Evolutionary conservation across 1,140 invertebrate species (phyloP).

Genomic region (Cylas formicarius): DNA sequence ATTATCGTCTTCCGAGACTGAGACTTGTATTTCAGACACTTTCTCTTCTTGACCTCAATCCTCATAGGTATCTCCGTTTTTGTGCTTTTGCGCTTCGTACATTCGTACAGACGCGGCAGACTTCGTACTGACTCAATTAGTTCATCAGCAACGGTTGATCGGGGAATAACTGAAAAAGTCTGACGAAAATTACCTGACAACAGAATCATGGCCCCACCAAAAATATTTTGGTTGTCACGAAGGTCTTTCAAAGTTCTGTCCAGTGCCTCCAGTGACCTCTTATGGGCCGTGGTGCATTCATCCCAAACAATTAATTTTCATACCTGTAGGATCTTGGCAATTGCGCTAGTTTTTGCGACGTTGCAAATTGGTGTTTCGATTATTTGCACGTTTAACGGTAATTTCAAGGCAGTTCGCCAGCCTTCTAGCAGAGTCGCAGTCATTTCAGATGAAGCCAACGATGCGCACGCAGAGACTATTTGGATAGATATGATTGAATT

Average conservation of each 20-base stretch:
- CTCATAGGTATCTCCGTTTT: too few species aligned
- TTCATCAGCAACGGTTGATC: constrained; percentile 41
- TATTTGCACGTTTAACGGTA: constrained; percentile 34
- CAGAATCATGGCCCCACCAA: constrained; percentile 15
- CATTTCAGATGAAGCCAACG: constrained; percentile 34
- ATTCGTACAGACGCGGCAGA: too few species aligned
- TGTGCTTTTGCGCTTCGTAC: too few species aligned
- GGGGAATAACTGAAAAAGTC: constrained; percentile 35
- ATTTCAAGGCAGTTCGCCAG: constrained; percentile 34
- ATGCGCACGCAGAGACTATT: too few species aligned
- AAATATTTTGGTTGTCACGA: constrained; percentile 5
- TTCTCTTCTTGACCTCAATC: too few species aligned
- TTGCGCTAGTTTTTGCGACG: constrained; percentile 26
- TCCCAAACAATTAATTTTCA: constrained; percentile 29
- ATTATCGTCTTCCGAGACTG: too few species aligned
- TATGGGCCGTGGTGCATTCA: constrained; percentile 33
- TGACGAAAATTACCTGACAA: constrained; percentile 26
- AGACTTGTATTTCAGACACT: too few species aligned
- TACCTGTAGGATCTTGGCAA: constrained; percentile 33
- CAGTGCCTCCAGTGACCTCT: constrained; percentile 26
- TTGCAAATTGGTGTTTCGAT: constrained; percentile 29
- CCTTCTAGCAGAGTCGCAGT: constrained; percentile 32
- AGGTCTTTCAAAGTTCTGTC: constrained; percentile 32
- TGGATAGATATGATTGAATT: too few species aligned
- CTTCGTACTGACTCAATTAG: too few species aligned